Base-by-base conservation (phyloP, 2,797 vertebrate species). In the Micrastur ruficollis region DNA sequence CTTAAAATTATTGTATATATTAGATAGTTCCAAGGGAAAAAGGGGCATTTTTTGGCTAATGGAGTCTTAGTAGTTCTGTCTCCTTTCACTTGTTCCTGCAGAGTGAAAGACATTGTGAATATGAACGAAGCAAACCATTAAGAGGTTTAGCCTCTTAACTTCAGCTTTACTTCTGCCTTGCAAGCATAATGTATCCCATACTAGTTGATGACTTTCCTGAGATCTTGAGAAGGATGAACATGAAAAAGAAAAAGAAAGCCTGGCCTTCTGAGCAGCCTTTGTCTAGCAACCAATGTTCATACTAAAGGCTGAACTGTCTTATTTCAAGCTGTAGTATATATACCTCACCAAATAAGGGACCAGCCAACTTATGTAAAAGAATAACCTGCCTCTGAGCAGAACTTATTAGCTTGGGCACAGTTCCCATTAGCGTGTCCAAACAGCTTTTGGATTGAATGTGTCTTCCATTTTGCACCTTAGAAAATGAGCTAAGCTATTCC, bases 401-500 rank as follows among this genome's bases (percentile, higher is more conserved):
- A 75, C 70, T 75, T 96, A 94, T 89, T 96, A 93, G 34, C 80
- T 95, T 92, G 95, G 95, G 96, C 93, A 73, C 26, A 44, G 81
- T 70, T 96, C 86, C 92, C 81, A 40, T 18, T 65, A 94, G 73
- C 90, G 0, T 93, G 95, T 95, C 92, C 95, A 84, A 93, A 92
- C 95, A 94, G 92, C 59, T 86, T 95, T 96, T 94, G 93, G 92
- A 90, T 59, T 92, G 90, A 86, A 72, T 29, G 18, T 62, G 38
- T 93, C 95, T 96, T 93, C 93, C 86, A 89, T 93, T 94, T 92
- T 97, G 88, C 90, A 81, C 70, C 82, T 93, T 86, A 96, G 88
- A 97, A 89, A 96, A 90, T 96, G 95, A 96, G 76, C 92, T 96
- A 95, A 96, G 66, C 88, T 86, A 12, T 96, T 97, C 96, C 95